Percentiles rank a stretch among this genome's conserved stretches.
Evolutionary conservation across 2,797 vertebrate genomes (phyloP).

Genomic region (Siniperca scherzeri): DNA sequence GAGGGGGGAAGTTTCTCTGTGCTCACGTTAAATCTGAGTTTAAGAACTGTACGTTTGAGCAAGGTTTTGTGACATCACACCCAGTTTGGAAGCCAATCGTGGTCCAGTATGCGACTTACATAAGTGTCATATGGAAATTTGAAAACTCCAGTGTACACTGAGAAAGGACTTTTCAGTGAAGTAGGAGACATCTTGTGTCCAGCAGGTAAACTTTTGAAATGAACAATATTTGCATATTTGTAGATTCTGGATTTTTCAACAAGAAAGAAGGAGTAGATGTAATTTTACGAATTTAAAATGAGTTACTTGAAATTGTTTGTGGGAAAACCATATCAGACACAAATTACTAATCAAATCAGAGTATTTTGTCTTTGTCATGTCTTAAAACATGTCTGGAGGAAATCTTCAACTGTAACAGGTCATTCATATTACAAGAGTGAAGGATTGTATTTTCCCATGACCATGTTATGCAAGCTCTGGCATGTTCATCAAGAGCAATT

Average conservation of each 20-base stretch:
- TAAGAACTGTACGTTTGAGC: not conserved
- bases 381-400: conserved; percentile 4
- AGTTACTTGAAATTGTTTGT: too few relatives aligned
- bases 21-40: not conserved
- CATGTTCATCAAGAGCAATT: not conserved
- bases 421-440: not conserved
- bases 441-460: not conserved
- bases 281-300: too few relatives aligned
- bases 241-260: too few relatives aligned
- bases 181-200: too few relatives aligned
- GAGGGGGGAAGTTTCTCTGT: not conserved
- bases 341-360: not conserved
- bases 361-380: not conserved
- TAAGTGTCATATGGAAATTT: too few relatives aligned
- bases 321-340: not conserved
- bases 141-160: too few relatives aligned
- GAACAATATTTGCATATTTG: too few relatives aligned
- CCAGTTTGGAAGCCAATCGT: not conserved
- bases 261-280: too few relatives aligned
- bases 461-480: not conserved
- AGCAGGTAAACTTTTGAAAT: too few relatives aligned
- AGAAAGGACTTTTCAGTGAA: too few relatives aligned
- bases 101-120: not conserved
- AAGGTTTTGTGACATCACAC: not conserved
- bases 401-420: not conserved